Percentiles rank a stretch among this genome's conserved stretches.
These are phyloP conservation scores for Sinohyriopsis cumingii DNA, from an alignment of 2,888 invertebrate genomes.

Conservation along the genomic window DNA sequence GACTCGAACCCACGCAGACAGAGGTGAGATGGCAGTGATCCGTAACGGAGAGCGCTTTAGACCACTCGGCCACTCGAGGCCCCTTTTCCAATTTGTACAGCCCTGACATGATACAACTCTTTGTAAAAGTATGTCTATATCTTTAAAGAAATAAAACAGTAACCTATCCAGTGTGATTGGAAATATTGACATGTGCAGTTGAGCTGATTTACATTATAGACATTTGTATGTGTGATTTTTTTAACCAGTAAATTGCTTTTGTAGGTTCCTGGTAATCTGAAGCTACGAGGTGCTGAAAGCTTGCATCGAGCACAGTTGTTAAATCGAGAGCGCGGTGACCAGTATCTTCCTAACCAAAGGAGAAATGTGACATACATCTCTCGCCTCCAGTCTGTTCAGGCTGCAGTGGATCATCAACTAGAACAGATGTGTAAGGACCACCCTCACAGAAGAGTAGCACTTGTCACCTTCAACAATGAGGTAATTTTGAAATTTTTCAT, in stretches of 20 bases:
- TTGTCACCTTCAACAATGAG: slow-evolving; percentile 67
- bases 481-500: slow-evolving; percentile 29
- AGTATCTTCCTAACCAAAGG: slow-evolving; percentile 59
- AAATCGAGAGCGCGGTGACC: slow-evolving; percentile 51
- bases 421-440: slow-evolving; percentile 60
- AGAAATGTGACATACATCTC: slow-evolving; percentile 66
- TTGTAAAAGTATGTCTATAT: no score
- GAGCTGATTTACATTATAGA: no score
- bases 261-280: slow-evolving; percentile 63
- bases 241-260: neutral
- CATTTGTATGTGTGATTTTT: no score
- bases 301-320: slow-evolving; percentile 48
- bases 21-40: no score
- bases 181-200: neutral
- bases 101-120: no score
- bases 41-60: no score
- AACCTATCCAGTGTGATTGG: neutral
- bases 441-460: slow-evolving; percentile 64
- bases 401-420: slow-evolving; percentile 69
- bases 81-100: no score
- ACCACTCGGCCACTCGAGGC: no score
- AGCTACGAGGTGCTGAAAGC: slow-evolving; percentile 57
- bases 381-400: slow-evolving; percentile 67
- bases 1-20: no score
- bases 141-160: no score